Base-by-base conservation (phyloP, 2,888 invertebrate species). In the Dynastes maya region DNA sequence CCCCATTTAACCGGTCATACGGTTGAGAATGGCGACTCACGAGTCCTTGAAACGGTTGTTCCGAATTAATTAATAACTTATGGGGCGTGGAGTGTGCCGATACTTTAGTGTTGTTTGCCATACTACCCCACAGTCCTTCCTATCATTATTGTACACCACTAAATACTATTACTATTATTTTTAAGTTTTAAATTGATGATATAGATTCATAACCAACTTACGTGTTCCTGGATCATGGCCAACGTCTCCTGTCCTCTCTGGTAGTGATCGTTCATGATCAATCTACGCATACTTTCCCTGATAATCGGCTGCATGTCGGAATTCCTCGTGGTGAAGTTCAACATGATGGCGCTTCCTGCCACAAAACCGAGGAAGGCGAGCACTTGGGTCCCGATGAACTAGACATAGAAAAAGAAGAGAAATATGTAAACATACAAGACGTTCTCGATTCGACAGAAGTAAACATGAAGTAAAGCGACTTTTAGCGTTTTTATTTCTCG, bases 181-280 rank as follows among this genome's bases (percentile, higher is more conserved):
- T 37, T 37, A 32, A 32, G 2, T 37, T 37, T 37, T 5, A 37
- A 37, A 37, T 37, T 37, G 32, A 5, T 37, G 32, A 37, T 37
- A 37, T 37, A 37, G 32, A 5, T 5, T 37, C 32, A 6, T 11
- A 61, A 61, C 3, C 6, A 72, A 84, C 93, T 92, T 90, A 95
- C 95, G 83, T 94, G 94, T 90, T 97, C 96, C 87, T 97, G 97
- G 67, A 97, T 93, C 91, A 95, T 92, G 84, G 93, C 92, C 29
- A 97, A 90, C 71, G 94, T 93, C 82, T 91, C 90, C 74, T 92
- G 89, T 68, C 95, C 93, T 82, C 91, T 91, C 45, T 61, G 63
- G 53, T 79, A 79, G 84, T 95, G 93, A 2, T 95, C 94, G 83
- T 95, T 94, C 86, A 94, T 92, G 83, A 97, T 96, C 79, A 97